Percentiles rank a stretch among this genome's conserved stretches.
These are phyloP conservation scores for Brachymystax lenok DNA, from an alignment of 2,797 vertebrate species.

Conservation along the genomic window DNA sequence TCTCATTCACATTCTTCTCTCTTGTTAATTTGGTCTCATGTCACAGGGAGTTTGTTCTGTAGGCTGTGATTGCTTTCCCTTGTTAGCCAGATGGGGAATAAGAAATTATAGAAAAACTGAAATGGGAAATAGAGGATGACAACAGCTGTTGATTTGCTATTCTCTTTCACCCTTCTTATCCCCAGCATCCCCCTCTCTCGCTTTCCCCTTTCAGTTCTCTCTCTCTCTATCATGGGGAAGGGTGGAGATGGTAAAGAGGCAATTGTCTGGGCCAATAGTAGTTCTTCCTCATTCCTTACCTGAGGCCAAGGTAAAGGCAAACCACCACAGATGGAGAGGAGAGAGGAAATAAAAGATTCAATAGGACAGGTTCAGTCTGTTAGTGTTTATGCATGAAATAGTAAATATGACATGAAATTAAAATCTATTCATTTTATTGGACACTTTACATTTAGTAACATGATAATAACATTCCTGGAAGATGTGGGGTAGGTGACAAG, in stretches of 20 bases:
- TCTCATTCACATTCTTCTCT: neutral
- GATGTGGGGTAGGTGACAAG: too few relatives aligned
- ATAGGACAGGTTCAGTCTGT: neutral
- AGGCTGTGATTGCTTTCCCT: slow-evolving; percentile 27
- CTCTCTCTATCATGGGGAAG: neutral
- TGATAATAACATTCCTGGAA: too few relatives aligned
- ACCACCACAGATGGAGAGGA: neutral
- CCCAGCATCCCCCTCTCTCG: slow-evolving; percentile 1
- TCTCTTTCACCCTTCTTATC: slow-evolving; percentile 5
- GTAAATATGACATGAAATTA: neutral
- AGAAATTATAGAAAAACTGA: slow-evolving; percentile 1
- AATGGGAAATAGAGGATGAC: slow-evolving; percentile 24
- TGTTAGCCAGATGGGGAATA: slow-evolving; percentile 13
- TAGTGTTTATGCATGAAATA: neutral
- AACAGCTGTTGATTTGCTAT: slow-evolving; percentile 41
- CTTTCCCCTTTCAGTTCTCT: neutral
- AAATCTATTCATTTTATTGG: neutral
- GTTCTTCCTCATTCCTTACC: too few relatives aligned
- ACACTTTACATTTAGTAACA: too few relatives aligned
- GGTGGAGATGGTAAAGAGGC: neutral
- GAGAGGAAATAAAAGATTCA: too few relatives aligned
- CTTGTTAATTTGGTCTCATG: neutral
- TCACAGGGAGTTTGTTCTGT: slow-evolving; percentile 16
- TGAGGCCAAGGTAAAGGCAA: too few relatives aligned
- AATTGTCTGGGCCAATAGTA: neutral